A percentile compares a stretch with the other conserved stretches of the same genome.
phyloP scores from a whole-genome alignment of 1,140 invertebrate species.

The Sipha flava region DNA sequence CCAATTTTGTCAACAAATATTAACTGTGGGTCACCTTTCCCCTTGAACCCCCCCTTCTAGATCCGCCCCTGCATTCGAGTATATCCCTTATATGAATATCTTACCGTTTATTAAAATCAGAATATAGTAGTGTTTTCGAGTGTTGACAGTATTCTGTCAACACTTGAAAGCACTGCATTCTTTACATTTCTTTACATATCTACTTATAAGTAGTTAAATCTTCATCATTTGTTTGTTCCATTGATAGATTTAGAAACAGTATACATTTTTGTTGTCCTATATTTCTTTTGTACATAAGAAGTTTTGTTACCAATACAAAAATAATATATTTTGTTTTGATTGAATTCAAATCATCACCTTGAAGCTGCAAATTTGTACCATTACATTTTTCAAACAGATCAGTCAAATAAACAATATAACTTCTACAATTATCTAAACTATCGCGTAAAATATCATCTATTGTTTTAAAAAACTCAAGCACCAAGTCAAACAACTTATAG shows the following conservation, averaged over 20 bases:
- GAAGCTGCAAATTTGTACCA: slow-evolving; percentile 37
- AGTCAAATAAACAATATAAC: slow-evolving; percentile 43
- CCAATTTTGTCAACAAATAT: too few relatives aligned
- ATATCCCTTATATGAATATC: slow-evolving; percentile 6
- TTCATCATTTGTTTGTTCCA: slow-evolving; percentile 4
- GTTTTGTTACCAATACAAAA: slow-evolving; percentile 9
- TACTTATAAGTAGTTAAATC: neutral
- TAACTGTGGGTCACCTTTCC: too few relatives aligned
- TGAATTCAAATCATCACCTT: slow-evolving; percentile 21
- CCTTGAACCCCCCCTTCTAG: too few relatives aligned
- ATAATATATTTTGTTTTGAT: slow-evolving; percentile 20
- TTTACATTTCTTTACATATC: too few relatives aligned
- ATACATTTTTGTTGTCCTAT: slow-evolving; percentile 8
- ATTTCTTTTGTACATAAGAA: slow-evolving; percentile 15
- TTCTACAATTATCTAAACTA: slow-evolving; percentile 41
- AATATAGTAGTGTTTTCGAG: slow-evolving; percentile 20
- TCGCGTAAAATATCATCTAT: slow-evolving; percentile 37
- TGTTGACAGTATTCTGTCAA: slow-evolving; percentile 8
- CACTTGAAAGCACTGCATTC: too few relatives aligned
- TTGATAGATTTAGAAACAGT: neutral
- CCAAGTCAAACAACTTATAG: slow-evolving; percentile 41
- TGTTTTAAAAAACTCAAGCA: slow-evolving; percentile 41
- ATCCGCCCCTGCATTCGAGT: too few relatives aligned
- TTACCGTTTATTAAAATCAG: neutral
- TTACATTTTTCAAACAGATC: slow-evolving; percentile 40